A percentile compares a stretch with the other conserved stretches of the same genome.
phyloP scores from a whole-genome alignment of 1,140 invertebrate genomes.

The Brevipalpus yothersi region DNA sequence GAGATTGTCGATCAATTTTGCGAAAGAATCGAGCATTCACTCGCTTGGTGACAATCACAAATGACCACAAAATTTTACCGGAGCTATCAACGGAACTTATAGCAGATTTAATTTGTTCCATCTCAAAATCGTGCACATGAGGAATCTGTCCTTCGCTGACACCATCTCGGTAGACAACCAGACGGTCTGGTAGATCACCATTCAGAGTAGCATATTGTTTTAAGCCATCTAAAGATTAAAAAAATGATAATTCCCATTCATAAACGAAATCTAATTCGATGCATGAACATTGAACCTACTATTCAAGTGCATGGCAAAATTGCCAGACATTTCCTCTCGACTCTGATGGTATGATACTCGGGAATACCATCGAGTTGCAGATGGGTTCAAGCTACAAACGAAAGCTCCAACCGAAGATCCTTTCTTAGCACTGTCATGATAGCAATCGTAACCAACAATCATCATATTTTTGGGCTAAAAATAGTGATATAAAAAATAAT shows the following conservation, averaged over 20 bases:
- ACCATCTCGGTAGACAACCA: conserved; percentile 26
- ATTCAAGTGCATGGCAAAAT: conserved; percentile 21
- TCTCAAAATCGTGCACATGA: conserved; percentile 20
- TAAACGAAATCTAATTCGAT: no score
- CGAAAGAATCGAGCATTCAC: conserved; percentile 27
- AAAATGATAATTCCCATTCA: neutral
- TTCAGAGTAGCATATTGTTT: conserved; percentile 21
- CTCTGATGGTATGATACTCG: conserved; percentile 20
- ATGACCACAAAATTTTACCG: neutral
- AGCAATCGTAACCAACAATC: conserved; percentile 27
- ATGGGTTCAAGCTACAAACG: conserved; percentile 24
- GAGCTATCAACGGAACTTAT: neutral
- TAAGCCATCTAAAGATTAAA: conserved; percentile 13
- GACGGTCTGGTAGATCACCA: conserved; percentile 17
- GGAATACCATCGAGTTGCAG: conserved; percentile 45
- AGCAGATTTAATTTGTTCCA: conserved; percentile 15
- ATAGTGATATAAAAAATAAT: neutral
- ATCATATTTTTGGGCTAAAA: conserved; percentile 19
- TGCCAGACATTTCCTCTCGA: conserved; percentile 21
- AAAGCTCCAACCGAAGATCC: conserved; percentile 21
- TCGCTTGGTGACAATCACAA: conserved; percentile 28
- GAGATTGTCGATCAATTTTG: conserved; percentile 1
- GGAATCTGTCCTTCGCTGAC: conserved; percentile 24
- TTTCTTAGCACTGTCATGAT: conserved; percentile 20
- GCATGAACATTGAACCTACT: no score